phyloP scores from a whole-genome alignment of 2,888 invertebrate genomes.

The Metacarcinus magister region DNA sequence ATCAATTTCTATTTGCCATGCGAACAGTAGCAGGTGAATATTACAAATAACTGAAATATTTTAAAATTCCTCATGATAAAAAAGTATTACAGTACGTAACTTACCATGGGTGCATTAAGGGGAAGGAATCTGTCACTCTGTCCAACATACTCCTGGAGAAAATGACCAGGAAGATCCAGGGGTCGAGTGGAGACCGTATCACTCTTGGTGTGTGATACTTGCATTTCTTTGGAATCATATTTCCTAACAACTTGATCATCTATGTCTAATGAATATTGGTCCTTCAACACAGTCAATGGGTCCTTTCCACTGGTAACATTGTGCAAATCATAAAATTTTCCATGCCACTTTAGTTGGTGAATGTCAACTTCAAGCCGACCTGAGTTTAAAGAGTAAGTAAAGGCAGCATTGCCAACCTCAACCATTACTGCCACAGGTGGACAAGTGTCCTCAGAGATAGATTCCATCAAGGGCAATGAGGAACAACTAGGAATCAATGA shows the following conservation, averaged over 20 bases:
- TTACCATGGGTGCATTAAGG: constrained; percentile 69
- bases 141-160: constrained; percentile 71
- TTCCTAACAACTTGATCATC: neutral
- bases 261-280: constrained; percentile 59
- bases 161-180: neutral
- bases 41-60: neutral
- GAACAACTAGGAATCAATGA: neutral
- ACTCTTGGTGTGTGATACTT: neutral
- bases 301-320: constrained; percentile 28
- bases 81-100: neutral
- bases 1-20: neutral
- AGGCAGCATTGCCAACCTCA: neutral
- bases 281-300: neutral
- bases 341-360: constrained; percentile 55
- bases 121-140: constrained; percentile 72
- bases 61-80: neutral
- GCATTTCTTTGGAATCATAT: neutral
- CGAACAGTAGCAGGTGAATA: neutral
- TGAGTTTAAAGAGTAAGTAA: constrained; percentile 52
- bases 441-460: constrained; percentile 34
- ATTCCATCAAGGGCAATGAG: neutral
- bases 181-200: neutral
- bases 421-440: constrained; percentile 56
- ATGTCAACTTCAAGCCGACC: neutral
- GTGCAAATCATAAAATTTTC: constrained; percentile 57